phyloP scores from a whole-genome alignment of 2,888 invertebrate genomes.

The Leptinotarsa peninsularis region DNA sequence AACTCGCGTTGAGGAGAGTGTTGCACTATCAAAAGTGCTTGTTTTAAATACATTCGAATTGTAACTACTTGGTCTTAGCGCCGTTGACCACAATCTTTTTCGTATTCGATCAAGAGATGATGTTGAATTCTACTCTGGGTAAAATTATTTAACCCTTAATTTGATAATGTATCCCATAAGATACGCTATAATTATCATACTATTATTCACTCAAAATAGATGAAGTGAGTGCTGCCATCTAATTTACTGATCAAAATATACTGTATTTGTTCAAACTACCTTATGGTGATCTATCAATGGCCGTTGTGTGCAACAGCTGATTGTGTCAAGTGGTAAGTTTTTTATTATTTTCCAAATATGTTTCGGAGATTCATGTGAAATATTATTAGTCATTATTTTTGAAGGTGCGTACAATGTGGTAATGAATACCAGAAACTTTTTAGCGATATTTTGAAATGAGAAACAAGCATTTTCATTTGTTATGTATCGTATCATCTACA shows the following conservation, averaged over 20 bases:
- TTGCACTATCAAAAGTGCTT: no score
- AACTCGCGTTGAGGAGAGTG: no score
- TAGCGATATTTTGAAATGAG: constrained; percentile 22
- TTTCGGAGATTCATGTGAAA: constrained; percentile 18
- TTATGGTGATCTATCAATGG: constrained; percentile 27
- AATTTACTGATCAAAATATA: constrained; percentile 23
- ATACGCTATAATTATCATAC: constrained; percentile 8
- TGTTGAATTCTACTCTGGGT: no score
- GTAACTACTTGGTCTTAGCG: no score
- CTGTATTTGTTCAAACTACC: constrained; percentile 20
- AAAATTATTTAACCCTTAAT: constrained; percentile 5
- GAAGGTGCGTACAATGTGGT: constrained; percentile 19
- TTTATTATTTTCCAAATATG: constrained; percentile 23
- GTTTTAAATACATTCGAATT: no score
- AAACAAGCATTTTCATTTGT: constrained; percentile 20
- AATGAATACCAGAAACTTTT: constrained; percentile 21
- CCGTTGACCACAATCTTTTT: no score
- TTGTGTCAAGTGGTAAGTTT: constrained; percentile 28
- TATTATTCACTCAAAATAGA: constrained; percentile 14
- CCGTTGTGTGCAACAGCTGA: constrained; percentile 26
- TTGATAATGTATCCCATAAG: constrained; percentile 14
- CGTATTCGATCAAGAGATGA: no score
- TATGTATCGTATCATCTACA: constrained; percentile 28
- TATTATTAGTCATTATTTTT: constrained; percentile 20
- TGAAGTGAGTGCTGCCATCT: constrained; percentile 11